Conservation (phyloP, 2,888 invertebrate species). For the Neoaliturus tenellus region DNA sequence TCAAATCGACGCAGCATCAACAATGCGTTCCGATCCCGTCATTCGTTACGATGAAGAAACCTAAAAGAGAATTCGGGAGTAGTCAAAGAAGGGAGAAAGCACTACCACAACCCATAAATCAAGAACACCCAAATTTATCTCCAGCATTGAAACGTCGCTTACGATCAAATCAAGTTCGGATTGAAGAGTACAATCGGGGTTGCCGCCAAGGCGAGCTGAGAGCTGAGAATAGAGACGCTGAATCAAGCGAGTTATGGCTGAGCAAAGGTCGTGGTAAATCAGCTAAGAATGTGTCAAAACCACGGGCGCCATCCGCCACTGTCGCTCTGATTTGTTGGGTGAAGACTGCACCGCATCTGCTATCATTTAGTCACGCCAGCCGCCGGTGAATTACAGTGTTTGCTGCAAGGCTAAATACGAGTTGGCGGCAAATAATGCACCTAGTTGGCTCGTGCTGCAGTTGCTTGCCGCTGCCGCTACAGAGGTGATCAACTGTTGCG, state of each 20-base stretch:
- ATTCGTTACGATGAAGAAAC: no score
- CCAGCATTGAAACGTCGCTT: slow-evolving; percentile 8
- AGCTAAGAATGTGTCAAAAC: slow-evolving; percentile 16
- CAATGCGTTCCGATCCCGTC: no score
- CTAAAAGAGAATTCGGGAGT: no score
- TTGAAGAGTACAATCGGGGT: neutral
- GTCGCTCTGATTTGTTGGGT: neutral
- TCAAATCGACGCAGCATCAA: no score
- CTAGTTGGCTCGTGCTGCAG: no score
- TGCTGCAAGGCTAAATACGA: neutral
- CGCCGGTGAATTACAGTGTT: neutral
- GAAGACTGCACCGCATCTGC: neutral
- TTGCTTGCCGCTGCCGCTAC: no score
- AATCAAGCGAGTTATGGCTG: neutral
- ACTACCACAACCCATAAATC: no score
- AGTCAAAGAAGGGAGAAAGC: no score
- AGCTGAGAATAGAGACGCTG: neutral
- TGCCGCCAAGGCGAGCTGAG: neutral
- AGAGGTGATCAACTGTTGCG: no score
- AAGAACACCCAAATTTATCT: neutral
- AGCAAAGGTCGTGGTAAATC: neutral
- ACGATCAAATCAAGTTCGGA: neutral
- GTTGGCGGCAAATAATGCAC: no score
- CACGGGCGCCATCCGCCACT: neutral
- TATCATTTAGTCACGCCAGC: neutral